A percentile compares a stretch with the other conserved stretches of the same genome.
Conservation (phyloP, 2,113 vertebrate species). For the Pristiophorus japonicus region DNA sequence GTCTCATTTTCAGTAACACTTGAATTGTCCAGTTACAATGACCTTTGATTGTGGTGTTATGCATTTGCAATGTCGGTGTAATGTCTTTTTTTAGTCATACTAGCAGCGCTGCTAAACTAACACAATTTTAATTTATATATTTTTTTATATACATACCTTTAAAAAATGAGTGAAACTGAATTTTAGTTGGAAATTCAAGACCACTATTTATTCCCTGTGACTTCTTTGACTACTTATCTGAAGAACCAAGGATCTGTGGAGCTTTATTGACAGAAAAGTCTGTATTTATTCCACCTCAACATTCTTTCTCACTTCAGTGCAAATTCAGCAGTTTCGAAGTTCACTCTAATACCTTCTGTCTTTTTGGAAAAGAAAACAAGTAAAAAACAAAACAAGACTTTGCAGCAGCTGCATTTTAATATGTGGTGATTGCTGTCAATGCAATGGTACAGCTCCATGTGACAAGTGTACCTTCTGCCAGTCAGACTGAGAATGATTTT, state of each 20-base stretch:
- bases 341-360: neutral
- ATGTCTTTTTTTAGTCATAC: neutral
- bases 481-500: neutral
- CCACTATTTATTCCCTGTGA: neutral
- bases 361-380: neutral
- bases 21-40: neutral
- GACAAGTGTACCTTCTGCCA: neutral
- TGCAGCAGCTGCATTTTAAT: neutral
- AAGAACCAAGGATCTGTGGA: neutral
- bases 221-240: neutral
- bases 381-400: neutral
- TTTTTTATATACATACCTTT: neutral
- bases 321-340: neutral
- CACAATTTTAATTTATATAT: neutral
- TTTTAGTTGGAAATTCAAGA: neutral
- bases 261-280: neutral
- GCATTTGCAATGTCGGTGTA: neutral
- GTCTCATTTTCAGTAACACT: neutral
- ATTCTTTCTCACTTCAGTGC: neutral
- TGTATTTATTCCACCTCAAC: neutral
- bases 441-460: neutral
- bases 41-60: neutral
- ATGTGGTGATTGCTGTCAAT: neutral
- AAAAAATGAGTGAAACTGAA: neutral
- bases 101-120: too few species aligned